These are phyloP conservation scores for Pollenia labialis DNA, from an alignment of 2,888 invertebrate species.

Conservation along the genomic window DNA sequence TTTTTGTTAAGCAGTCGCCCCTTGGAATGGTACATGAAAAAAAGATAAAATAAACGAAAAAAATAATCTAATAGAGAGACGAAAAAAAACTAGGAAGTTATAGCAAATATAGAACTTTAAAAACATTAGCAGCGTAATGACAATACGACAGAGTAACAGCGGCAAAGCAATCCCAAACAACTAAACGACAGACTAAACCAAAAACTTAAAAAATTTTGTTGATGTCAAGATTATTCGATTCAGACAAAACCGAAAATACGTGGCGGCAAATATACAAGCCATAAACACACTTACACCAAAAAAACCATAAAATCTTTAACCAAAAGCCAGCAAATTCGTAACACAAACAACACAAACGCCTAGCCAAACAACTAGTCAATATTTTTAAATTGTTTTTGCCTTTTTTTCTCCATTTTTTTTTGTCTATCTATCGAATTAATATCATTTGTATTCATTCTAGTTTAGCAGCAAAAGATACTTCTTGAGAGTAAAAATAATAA, in stretches of 20 bases:
- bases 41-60: slow-evolving; percentile 27
- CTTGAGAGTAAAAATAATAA: slow-evolving; percentile 6
- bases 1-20: slow-evolving; percentile 21
- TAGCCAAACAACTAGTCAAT: slow-evolving; percentile 53
- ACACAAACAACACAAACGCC: slow-evolving; percentile 18
- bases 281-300: slow-evolving; percentile 22
- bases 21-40: slow-evolving; percentile 27
- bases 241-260: slow-evolving; percentile 56
- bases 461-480: slow-evolving; percentile 10
- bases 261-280: slow-evolving; percentile 47
- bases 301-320: slow-evolving; percentile 36
- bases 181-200: slow-evolving; percentile 12
- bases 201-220: slow-evolving; percentile 43
- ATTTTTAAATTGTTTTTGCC: slow-evolving; percentile 54
- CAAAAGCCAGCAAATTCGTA: slow-evolving; percentile 42
- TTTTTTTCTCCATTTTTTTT: slow-evolving; percentile 31
- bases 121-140: slow-evolving; percentile 46
- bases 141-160: slow-evolving; percentile 38
- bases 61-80: slow-evolving; percentile 13
- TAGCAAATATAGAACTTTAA: slow-evolving; percentile 37
- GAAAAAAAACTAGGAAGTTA: slow-evolving; percentile 53
- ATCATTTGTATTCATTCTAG: slow-evolving; percentile 49
- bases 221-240: slow-evolving; percentile 63
- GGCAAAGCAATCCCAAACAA: slow-evolving; percentile 31
- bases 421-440: slow-evolving; percentile 51